A percentile compares a stretch with the other conserved stretches of the same genome.
Conservation (phyloP, 2,888 invertebrate species). For the Nysson spinosus region DNA sequence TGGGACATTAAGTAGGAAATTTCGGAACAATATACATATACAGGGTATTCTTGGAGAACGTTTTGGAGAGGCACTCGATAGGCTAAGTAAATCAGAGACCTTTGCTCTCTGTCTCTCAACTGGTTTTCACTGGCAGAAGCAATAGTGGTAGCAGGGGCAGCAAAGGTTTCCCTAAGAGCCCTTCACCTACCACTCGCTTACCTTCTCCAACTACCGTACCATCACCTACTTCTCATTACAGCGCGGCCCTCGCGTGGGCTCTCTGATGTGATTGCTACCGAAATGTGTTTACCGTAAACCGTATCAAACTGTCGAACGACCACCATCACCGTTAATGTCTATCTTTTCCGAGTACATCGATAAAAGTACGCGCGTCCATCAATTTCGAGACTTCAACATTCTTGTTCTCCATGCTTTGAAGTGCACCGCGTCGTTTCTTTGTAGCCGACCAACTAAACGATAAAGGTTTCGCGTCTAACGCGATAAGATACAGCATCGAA, state of each 20-base stretch:
- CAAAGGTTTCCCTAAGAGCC: conserved; percentile 76
- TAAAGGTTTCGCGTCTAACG: background rate
- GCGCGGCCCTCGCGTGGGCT: conserved; percentile 63
- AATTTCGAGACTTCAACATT: conserved; percentile 41
- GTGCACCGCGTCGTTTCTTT: conserved; percentile 29
- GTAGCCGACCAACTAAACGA: conserved; percentile 3
- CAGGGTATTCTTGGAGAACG: conserved; percentile 64
- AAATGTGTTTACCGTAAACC: conserved; percentile 77
- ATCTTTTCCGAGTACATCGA: conserved; percentile 52
- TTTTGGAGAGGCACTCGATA: conserved; percentile 70
- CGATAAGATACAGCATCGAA: background rate
- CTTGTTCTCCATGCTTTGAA: conserved; percentile 15
- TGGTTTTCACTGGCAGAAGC: conserved; percentile 33
- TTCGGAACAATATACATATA: conserved; percentile 32
- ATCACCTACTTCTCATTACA: conserved; percentile 54
- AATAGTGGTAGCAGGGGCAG: conserved; percentile 67
- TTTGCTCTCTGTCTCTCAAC: conserved; percentile 58
- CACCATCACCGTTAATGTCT: conserved; percentile 44
- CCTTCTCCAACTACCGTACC: conserved; percentile 62
- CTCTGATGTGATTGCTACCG: conserved; percentile 75
- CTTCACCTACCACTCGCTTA: conserved; percentile 68
- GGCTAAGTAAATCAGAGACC: conserved; percentile 75
- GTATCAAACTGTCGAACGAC: conserved; percentile 73
- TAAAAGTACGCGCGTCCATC: conserved; percentile 60
- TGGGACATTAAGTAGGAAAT: conserved; percentile 49